These are phyloP conservation scores for Chondrilla cf. caribensis DNA, from an alignment of 37 sponge, comb jelly and placozoan species.

Conservation along the genomic window DNA sequence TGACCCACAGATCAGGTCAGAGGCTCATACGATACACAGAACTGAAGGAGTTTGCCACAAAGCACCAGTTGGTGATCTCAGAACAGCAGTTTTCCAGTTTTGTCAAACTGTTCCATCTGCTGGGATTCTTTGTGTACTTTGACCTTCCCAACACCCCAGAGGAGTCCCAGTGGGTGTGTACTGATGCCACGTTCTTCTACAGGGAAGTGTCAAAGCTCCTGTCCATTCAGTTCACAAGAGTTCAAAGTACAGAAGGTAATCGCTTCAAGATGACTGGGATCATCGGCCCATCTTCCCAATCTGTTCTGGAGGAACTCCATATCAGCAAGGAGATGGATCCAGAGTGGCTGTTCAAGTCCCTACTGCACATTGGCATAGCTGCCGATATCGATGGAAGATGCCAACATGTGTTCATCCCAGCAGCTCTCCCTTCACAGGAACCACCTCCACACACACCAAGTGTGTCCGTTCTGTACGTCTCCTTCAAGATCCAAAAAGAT, in stretches of 20 bases:
- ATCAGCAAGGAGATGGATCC: not conserved
- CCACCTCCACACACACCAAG: not conserved
- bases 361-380: not conserved
- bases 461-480: not conserved
- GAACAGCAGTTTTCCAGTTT: not conserved
- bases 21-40: not conserved
- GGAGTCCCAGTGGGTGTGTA: not conserved
- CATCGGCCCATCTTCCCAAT: not conserved
- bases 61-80: not conserved
- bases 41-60: not conserved
- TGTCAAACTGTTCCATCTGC: not conserved
- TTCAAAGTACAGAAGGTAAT: too few species aligned
- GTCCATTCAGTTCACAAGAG: not conserved
- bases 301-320: not conserved
- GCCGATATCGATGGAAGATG: not conserved
- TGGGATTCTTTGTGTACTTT: not conserved
- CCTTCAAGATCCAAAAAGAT: not conserved
- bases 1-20: not conserved
- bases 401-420: not conserved
- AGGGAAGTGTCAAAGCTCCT: constrained; percentile 10
- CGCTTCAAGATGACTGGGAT: not conserved
- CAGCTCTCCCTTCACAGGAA: not conserved
- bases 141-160: not conserved
- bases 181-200: not conserved
- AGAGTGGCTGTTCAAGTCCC: not conserved